Conservation (phyloP, 2,888 invertebrate genomes). For the Macrosiphum euphorbiae region DNA sequence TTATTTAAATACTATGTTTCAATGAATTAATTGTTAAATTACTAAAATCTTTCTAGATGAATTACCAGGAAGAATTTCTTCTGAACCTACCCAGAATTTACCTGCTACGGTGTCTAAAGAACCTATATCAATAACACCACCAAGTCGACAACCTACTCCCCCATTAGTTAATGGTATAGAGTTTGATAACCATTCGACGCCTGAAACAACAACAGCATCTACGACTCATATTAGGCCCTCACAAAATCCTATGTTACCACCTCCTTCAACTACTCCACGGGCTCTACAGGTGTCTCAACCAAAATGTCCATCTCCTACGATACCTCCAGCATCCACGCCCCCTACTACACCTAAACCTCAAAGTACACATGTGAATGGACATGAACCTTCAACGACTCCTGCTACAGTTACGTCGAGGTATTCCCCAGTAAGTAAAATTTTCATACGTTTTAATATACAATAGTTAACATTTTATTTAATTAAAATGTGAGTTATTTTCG, state of each 20-base stretch:
- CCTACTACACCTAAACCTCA: conserved; percentile 47
- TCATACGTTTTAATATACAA: background rate
- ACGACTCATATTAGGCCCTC: conserved; percentile 45
- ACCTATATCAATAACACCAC: conserved; percentile 44
- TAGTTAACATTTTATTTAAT: background rate
- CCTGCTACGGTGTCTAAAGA: conserved; percentile 32
- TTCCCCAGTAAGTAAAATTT: conserved; percentile 50
- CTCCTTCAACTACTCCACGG: conserved; percentile 48
- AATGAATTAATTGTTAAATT: background rate
- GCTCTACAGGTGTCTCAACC: conserved; percentile 52
- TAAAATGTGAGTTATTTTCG: background rate
- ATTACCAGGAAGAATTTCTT: conserved; percentile 55
- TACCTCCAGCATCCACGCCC: conserved; percentile 51
- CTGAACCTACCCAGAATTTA: conserved; percentile 35
- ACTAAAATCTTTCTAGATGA: conserved; percentile 49
- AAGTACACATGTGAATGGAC: conserved; percentile 53
- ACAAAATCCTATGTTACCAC: conserved; percentile 65
- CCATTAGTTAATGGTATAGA: conserved; percentile 52
- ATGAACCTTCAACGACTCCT: conserved; percentile 49
- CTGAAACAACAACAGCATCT: conserved; percentile 53
- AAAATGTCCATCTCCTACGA: conserved; percentile 59
- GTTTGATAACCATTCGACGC: conserved; percentile 16
- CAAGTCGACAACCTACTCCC: conserved; percentile 48
- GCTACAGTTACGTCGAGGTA: conserved; percentile 47
- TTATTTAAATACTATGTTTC: background rate